Conservation (phyloP, 2,888 invertebrate species). For the Nebria salina region DNA sequence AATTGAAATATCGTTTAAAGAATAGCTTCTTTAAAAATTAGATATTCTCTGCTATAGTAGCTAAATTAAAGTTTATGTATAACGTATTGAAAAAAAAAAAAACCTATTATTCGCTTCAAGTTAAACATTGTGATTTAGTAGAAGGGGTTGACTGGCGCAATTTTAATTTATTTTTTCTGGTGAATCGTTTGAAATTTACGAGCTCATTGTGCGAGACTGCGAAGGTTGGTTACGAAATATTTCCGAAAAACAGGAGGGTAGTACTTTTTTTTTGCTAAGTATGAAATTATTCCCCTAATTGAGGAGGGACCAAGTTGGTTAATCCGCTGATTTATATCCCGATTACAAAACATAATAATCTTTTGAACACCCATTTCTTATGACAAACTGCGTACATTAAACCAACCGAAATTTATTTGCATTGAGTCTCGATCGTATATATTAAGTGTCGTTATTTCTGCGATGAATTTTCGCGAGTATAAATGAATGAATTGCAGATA, state of each 20-base stretch:
- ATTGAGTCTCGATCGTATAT: conserved; percentile 18
- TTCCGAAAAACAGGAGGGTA: conserved; percentile 9
- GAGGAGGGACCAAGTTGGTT: conserved; percentile 43
- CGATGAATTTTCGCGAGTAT: not conserved
- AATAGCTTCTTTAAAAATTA: no score
- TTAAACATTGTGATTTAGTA: not conserved
- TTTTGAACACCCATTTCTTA: conserved; percentile 46
- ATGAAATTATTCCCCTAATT: conserved; percentile 47
- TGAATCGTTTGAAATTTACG: conserved; percentile 40
- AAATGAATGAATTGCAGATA: not conserved
- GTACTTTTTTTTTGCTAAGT: conserved; percentile 41
- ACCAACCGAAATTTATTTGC: conserved; percentile 38
- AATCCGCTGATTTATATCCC: conserved; percentile 44
- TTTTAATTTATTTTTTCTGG: conserved; percentile 42
- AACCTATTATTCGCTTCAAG: not conserved
- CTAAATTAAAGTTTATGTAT: not conserved
- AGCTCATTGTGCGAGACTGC: conserved; percentile 18
- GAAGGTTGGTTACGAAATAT: conserved; percentile 12
- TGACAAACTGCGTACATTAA: conserved; percentile 44
- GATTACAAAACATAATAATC: conserved; percentile 48
- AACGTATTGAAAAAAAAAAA: not conserved
- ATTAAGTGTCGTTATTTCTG: conserved; percentile 14
- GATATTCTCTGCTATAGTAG: not conserved
- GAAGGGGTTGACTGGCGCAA: conserved; percentile 2
- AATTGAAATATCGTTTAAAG: no score